These are phyloP conservation scores for Pantala flavescens DNA, from an alignment of 1,140 invertebrate genomes.

Conservation along the genomic window DNA sequence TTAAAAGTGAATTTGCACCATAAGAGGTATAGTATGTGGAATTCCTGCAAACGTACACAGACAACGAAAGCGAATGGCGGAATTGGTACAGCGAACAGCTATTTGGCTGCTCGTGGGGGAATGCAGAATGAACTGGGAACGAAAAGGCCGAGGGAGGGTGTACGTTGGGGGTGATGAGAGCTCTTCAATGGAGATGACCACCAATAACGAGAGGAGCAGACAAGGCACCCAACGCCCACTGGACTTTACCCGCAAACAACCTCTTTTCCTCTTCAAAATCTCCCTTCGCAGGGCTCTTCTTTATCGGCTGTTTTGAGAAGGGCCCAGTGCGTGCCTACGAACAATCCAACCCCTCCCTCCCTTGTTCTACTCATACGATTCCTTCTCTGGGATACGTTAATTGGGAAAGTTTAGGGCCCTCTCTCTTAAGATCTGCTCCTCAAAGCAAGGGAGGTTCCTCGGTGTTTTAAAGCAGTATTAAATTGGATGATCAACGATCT, in stretches of 20 bases:
- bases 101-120: too few species aligned
- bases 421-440: too few species aligned
- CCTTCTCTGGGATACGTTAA: not conserved
- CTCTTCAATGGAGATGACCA: not conserved
- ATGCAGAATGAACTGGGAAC: too few species aligned
- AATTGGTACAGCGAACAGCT: too few species aligned
- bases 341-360: not conserved
- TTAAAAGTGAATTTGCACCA: too few species aligned
- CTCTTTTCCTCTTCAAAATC: not conserved
- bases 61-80: too few species aligned
- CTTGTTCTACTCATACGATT: not conserved
- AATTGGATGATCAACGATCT: too few species aligned
- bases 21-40: too few species aligned
- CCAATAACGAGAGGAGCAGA: not conserved
- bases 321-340: not conserved
- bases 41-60: too few species aligned
- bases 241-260: not conserved
- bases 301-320: not conserved
- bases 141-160: not conserved
- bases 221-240: not conserved
- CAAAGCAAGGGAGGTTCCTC: too few species aligned
- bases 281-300: not conserved
- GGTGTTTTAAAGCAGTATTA: too few species aligned
- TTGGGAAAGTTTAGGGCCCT: not conserved
- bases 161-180: not conserved